Conservation (phyloP, 2,888 invertebrate species). For the Unio delphinus region DNA sequence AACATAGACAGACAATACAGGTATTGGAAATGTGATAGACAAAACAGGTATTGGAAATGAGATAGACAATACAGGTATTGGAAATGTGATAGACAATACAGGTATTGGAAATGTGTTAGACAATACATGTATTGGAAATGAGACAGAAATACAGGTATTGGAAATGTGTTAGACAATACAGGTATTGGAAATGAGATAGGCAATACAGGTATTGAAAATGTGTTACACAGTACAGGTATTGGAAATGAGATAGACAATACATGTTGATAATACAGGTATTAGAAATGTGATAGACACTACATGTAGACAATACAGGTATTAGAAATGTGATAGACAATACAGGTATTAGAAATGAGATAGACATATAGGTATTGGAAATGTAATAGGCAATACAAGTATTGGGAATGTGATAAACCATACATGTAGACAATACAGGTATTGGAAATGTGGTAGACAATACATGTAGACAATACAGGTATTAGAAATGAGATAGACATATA, state of each 20-base stretch:
- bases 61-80: not conserved
- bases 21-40: constrained; percentile 71
- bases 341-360: constrained; percentile 74
- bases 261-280: constrained; percentile 86
- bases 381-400: constrained; percentile 73
- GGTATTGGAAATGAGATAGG: constrained; percentile 72
- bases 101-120: constrained; percentile 72
- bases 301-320: not conserved
- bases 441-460: constrained; percentile 1
- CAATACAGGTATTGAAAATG: no score
- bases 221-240: not conserved
- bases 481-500: not conserved
- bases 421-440: constrained; percentile 91
- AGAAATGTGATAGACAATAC: constrained; percentile 81
- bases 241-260: constrained; percentile 86
- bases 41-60: constrained; percentile 72
- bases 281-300: constrained; percentile 7
- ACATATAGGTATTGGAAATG: not conserved
- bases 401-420: no score
- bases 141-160: constrained; percentile 86
- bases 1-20: constrained; percentile 94
- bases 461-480: not conserved
- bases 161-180: constrained; percentile 87
- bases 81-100: constrained; percentile 87
- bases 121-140: constrained; percentile 72